Base-by-base conservation (phyloP, 2,113 vertebrate species). In the Oceanites oceanicus region DNA sequence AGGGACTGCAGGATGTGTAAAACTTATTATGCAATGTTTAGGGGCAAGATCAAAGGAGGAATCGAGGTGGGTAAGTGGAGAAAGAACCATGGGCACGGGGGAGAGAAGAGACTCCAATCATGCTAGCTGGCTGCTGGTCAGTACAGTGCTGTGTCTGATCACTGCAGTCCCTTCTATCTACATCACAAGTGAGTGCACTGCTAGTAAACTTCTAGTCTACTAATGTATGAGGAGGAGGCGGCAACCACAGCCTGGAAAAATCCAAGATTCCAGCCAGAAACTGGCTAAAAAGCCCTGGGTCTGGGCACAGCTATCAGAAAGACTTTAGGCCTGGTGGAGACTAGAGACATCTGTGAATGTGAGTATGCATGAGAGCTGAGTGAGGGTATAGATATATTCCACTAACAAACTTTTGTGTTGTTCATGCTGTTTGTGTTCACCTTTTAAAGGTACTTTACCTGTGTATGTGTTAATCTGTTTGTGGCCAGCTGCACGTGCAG, bases 311-410 rank as follows among this genome's bases (percentile, higher is more conserved):
- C 44, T 29, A 40, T 11, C 6, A 7, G 53, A 70, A 77, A 65
- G 63, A 42, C 63, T 86, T 71, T 1, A 45, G 53, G 36, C 25
- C 38, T 67, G 29, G 13, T n/a, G 91, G 13, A 92, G 32, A 27
- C 14, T n/a, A 94, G 13, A 92, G 36, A 25, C 13, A 66, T 15
- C 1, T 20, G 30, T 42, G 50, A 58, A 67, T 6, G 21, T 17
- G 27, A 92, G 27, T 13, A n/a, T 2, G 10, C 14, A 21, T 0
- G 0, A 40, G 8, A 73, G 23, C 1, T 2, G 2, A 83, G 26
- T 8, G 18, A 56, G 13, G 7, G 13, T 15, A 66, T 6, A 49
- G 20, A 52, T 6, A 34, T 0, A 70, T 23, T 23, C 34, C 59
- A 53, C 29, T 44, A 53, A 40, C 38, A 88, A 83, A 50, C 6